A percentile compares a stretch with the other conserved stretches of the same genome.
Conservation (phyloP, 2,888 invertebrate genomes). For the Cheilosia scutellata region DNA sequence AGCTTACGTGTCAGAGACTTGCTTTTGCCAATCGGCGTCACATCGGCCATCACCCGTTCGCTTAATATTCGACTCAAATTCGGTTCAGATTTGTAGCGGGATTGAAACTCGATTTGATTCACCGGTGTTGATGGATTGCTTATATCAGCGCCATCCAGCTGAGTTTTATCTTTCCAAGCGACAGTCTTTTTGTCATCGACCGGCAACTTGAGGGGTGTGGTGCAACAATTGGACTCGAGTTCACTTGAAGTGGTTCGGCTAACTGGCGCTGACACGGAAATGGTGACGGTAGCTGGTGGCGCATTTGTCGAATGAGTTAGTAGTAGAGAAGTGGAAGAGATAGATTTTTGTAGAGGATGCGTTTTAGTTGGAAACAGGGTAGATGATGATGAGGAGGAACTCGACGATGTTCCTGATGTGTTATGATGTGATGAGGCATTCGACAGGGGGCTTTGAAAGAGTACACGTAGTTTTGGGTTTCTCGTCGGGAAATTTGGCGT, state of each 20-base stretch:
- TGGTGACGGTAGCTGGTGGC: constrained; percentile 32
- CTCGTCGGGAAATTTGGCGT: constrained; percentile 82
- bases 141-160: constrained; percentile 78
- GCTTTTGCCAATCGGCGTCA: constrained; percentile 67
- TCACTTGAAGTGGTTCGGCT: constrained; percentile 81
- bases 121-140: constrained; percentile 79
- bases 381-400: constrained; percentile 68
- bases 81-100: constrained; percentile 83
- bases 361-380: constrained; percentile 77
- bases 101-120: constrained; percentile 78
- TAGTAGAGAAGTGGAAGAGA: constrained; percentile 82
- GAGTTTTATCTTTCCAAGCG: constrained; percentile 79
- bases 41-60: constrained; percentile 31
- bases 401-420: constrained; percentile 66
- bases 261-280: constrained; percentile 80
- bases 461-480: constrained; percentile 81
- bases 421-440: constrained; percentile 50
- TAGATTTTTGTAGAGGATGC: constrained; percentile 81
- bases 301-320: constrained; percentile 63
- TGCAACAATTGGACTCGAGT: constrained; percentile 78
- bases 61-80: constrained; percentile 79
- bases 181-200: constrained; percentile 79
- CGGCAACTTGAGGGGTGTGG: constrained; percentile 79
- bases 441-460: constrained; percentile 82
- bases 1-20: constrained; percentile 80